phyloP scores from a whole-genome alignment of 2,797 vertebrate genomes.

The Platalea minor region DNA sequence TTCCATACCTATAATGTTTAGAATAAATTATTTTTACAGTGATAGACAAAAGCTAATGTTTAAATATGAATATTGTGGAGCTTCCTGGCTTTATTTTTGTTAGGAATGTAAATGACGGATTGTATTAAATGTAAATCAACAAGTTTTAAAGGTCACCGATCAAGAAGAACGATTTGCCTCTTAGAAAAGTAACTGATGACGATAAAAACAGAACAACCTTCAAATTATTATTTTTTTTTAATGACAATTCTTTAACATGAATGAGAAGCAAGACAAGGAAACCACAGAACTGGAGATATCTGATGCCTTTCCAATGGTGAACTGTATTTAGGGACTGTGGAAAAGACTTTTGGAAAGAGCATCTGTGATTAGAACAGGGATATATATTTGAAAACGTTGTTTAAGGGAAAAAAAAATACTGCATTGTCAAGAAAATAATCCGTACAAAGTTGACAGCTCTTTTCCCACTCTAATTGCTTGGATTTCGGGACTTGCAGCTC shows the following conservation, averaged over 20 bases:
- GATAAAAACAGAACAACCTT: neutral
- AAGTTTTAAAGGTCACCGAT: constrained; percentile 13
- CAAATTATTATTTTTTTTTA: neutral
- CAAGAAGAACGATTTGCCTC: neutral
- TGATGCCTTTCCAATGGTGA: neutral
- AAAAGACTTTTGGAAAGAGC: neutral
- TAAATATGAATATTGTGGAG: neutral
- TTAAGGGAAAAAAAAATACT: neutral
- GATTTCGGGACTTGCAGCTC: neutral
- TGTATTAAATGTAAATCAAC: constrained; percentile 23
- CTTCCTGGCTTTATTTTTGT: neutral
- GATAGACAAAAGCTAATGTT: neutral
- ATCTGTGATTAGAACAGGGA: neutral
- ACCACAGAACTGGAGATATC: neutral
- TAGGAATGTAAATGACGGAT: neutral
- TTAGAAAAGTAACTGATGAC: neutral
- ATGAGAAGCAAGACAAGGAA: neutral
- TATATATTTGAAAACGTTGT: neutral
- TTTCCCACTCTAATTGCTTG: neutral
- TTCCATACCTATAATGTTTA: neutral
- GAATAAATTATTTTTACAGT: neutral
- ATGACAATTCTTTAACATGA: neutral
- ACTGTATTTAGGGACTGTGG: neutral
- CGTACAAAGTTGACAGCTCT: neutral
- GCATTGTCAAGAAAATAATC: neutral